Evolutionary conservation across 1,140 invertebrate species (phyloP).

Genomic region (Bombyx mandarina): DNA sequence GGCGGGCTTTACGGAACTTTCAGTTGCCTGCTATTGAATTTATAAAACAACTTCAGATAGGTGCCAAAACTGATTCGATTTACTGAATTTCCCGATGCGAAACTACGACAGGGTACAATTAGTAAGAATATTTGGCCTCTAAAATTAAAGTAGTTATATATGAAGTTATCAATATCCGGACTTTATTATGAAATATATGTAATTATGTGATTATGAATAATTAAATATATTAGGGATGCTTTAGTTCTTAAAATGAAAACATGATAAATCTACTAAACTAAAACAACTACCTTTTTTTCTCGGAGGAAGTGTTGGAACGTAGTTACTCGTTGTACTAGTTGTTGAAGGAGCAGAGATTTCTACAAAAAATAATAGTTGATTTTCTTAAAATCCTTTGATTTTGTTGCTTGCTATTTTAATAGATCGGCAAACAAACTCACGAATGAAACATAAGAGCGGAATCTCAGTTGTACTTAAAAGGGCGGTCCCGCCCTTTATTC

Average conservation of each 20-base stretch:
- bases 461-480: no score
- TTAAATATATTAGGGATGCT: no score
- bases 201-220: no score
- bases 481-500: no score
- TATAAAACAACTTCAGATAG: slow-evolving; percentile 36
- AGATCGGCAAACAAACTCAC: no score
- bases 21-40: slow-evolving; percentile 22
- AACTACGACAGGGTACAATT: slow-evolving; percentile 7
- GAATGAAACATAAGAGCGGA: no score
- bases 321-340: slow-evolving; percentile 72
- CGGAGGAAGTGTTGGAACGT: slow-evolving; percentile 58
- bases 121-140: background rate
- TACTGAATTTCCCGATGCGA: slow-evolving; percentile 36
- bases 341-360: slow-evolving; percentile 81
- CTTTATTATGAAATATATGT: no score
- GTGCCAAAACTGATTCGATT: slow-evolving; percentile 35
- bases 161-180: no score
- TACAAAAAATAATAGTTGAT: slow-evolving; percentile 36
- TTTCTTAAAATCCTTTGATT: no score
- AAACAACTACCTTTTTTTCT: slow-evolving; percentile 56
- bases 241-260: no score
- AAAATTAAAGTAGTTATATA: no score
- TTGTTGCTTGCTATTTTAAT: no score
- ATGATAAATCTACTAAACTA: background rate
- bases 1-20: slow-evolving; percentile 36